phyloP scores from a whole-genome alignment of 2,797 vertebrate genomes.

The Bufotes viridis region DNA sequence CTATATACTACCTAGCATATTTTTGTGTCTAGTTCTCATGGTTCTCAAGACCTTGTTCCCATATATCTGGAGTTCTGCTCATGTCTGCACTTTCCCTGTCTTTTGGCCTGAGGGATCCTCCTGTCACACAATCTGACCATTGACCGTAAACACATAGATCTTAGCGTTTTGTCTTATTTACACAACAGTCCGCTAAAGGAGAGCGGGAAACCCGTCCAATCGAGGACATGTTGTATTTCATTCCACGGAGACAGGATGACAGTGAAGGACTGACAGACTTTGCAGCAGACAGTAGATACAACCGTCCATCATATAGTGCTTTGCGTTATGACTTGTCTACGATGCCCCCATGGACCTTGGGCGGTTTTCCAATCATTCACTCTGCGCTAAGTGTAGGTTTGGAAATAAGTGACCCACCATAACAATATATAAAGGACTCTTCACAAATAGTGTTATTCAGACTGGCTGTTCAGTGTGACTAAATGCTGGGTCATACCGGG shows the following conservation, averaged over 20 bases:
- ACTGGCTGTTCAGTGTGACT: too few species aligned
- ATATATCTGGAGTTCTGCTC: constrained; percentile 33
- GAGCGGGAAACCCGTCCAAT: background rate
- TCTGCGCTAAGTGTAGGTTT: too few species aligned
- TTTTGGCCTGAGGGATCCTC: constrained; percentile 21
- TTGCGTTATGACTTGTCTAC: too few species aligned
- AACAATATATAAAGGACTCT: too few species aligned
- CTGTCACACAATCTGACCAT: constrained; percentile 25
- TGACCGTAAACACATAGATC: constrained; percentile 43
- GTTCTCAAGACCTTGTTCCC: background rate
- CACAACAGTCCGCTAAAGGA: constrained; percentile 10
- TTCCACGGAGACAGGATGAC: background rate
- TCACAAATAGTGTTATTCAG: too few species aligned
- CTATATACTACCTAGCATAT: background rate
- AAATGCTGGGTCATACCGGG: too few species aligned
- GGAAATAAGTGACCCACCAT: too few species aligned
- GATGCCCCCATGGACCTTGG: too few species aligned
- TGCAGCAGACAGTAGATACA: background rate
- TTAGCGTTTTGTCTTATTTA: constrained; percentile 11
- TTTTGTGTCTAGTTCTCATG: background rate
- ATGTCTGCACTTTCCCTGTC: background rate
- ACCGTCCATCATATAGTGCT: background rate
- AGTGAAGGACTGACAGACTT: too few species aligned
- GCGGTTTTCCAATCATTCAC: too few species aligned
- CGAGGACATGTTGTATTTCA: constrained; percentile 10